A percentile compares a stretch with the other conserved stretches of the same genome.
These are phyloP conservation scores for Tupaia tana DNA, from an alignment of 2,113 vertebrate genomes.

Conservation along the genomic window DNA sequence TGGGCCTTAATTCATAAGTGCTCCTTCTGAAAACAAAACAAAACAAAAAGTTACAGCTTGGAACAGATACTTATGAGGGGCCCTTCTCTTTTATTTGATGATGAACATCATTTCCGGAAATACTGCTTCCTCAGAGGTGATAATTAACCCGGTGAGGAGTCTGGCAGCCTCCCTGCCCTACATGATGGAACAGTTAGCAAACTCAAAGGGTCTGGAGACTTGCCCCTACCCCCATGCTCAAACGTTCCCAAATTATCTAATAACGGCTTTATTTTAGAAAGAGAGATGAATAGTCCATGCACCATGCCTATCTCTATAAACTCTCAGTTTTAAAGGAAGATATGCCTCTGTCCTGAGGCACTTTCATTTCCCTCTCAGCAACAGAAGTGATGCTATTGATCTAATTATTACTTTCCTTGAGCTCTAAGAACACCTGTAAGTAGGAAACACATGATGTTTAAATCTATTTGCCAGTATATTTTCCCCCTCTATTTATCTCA, in stretches of 20 bases:
- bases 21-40: constrained; percentile 73
- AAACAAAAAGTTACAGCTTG: constrained; percentile 22
- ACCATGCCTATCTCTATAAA: constrained; percentile 40
- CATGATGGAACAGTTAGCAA: constrained; percentile 27
- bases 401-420: neutral
- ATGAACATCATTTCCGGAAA: constrained; percentile 72
- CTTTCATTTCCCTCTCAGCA: neutral
- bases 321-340: constrained; percentile 20
- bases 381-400: constrained; percentile 30
- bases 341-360: neutral
- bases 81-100: constrained; percentile 60
- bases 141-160: constrained; percentile 69
- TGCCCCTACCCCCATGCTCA: neutral
- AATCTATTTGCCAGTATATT: neutral
- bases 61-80: constrained; percentile 42
- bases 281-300: neutral
- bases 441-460: neutral
- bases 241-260: constrained; percentile 55
- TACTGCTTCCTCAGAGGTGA: constrained; percentile 62
- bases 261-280: constrained; percentile 48
- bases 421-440: neutral
- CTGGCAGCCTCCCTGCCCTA: neutral
- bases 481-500: neutral
- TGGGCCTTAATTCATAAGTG: constrained; percentile 80
- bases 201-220: neutral